Percentiles rank a stretch among this genome's conserved stretches.
Conservation (phyloP, 2,888 invertebrate species). For the Acleris literana region DNA sequence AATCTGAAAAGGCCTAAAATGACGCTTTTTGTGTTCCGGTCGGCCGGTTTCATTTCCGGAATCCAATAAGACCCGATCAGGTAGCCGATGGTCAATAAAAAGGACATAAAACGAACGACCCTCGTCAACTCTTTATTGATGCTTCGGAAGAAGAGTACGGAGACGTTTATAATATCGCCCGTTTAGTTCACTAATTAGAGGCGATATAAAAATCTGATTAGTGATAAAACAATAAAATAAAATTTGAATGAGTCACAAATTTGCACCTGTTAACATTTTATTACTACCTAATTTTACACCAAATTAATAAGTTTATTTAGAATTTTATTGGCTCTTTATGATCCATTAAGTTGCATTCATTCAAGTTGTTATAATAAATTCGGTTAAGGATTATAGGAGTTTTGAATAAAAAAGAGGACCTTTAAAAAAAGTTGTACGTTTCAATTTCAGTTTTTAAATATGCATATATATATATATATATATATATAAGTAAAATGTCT, state of each 20-base stretch:
- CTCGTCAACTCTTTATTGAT: conserved; percentile 79
- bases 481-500: no score
- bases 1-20: conserved; percentile 63
- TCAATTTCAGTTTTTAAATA: no score
- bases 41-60: conserved; percentile 48
- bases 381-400: background rate
- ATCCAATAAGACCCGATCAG: conserved; percentile 68
- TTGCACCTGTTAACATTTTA: conserved; percentile 21
- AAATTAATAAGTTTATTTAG: conserved; percentile 4
- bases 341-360: conserved; percentile 1
- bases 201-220: conserved; percentile 30
- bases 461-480: no score
- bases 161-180: conserved; percentile 68
- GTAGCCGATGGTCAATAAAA: conserved; percentile 78
- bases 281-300: conserved; percentile 6
- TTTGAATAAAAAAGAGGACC: no score
- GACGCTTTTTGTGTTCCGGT: conserved; percentile 46
- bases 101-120: conserved; percentile 76
- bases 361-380: conserved; percentile 1
- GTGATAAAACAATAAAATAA: conserved; percentile 35
- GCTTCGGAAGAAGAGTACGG: conserved; percentile 71
- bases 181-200: conserved; percentile 46
- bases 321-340: conserved; percentile 8
- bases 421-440: no score
- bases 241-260: conserved; percentile 30